Evolutionary conservation across 2,113 vertebrate genomes (phyloP).

Genomic region (Paratilapia polleni): DNA sequence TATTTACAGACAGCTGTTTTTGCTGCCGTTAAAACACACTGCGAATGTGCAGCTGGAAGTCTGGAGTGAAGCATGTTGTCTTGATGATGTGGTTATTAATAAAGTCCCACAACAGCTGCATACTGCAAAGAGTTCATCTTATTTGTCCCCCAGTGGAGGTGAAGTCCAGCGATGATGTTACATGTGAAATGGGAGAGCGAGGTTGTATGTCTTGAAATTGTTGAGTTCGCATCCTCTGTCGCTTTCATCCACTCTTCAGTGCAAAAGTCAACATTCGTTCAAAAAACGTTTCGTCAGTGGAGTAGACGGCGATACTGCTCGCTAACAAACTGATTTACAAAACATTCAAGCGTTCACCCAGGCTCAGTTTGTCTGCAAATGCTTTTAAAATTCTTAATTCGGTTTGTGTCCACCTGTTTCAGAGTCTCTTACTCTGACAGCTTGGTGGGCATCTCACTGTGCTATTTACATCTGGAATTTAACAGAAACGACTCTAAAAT

Average conservation of each 20-base stretch:
- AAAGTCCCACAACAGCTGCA: constrained; percentile 1
- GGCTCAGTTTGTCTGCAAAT: constrained; percentile 3
- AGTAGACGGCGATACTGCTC: not conserved
- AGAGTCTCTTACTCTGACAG: not conserved
- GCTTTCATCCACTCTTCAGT: not conserved
- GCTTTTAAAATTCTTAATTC: constrained; percentile 24
- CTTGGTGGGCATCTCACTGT: not conserved
- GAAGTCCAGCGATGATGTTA: constrained; percentile 10
- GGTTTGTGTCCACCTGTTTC: not conserved
- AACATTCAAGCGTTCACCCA: constrained; percentile 35
- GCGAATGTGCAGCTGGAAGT: constrained; percentile 1
- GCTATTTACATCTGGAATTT: constrained; percentile 23
- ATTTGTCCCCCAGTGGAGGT: not conserved
- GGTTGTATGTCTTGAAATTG: not conserved
- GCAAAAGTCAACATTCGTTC: constrained; percentile 49
- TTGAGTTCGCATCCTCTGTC: not conserved
- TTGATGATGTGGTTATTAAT: not conserved
- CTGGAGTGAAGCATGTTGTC: not conserved
- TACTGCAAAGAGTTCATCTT: not conserved
- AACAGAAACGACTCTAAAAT: constrained; percentile 32
- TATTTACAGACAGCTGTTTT: constrained; percentile 67
- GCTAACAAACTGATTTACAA: constrained; percentile 47
- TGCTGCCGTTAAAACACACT: constrained; percentile 23
- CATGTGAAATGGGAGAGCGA: not conserved
- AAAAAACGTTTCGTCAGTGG: not conserved